These are phyloP conservation scores for Drosophila dives DNA, from an alignment of 2,888 invertebrate species.

Conservation along the genomic window DNA sequence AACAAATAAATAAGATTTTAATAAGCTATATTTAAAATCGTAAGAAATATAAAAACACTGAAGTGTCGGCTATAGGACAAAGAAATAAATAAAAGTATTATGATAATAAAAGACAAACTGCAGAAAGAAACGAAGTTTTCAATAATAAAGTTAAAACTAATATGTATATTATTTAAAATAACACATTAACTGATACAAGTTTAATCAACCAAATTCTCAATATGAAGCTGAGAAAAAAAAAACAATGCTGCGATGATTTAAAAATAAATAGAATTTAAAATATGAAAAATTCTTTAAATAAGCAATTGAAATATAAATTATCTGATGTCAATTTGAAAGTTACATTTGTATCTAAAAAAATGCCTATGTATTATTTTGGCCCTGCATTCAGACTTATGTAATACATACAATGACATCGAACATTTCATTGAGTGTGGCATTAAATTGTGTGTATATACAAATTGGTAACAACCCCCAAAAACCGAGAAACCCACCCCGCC, in stretches of 20 bases:
- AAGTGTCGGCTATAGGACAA: not conserved
- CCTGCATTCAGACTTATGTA: slow-evolving; percentile 32
- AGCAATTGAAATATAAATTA: not conserved
- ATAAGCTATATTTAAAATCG: not conserved
- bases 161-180: not conserved
- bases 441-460: slow-evolving; percentile 70
- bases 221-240: not conserved
- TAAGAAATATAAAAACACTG: not conserved
- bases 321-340: not conserved
- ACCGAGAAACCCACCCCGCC: slow-evolving; percentile 52
- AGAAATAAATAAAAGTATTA: not conserved
- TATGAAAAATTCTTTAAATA: not conserved
- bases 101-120: not conserved
- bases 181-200: not conserved
- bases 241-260: not conserved
- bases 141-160: not conserved
- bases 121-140: accelerated
- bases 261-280: not conserved
- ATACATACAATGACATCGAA: slow-evolving; percentile 36
- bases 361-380: not conserved
- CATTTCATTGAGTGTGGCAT: slow-evolving; percentile 60
- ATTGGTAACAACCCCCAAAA: slow-evolving; percentile 63
- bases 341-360: not conserved
- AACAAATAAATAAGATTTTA: not conserved
- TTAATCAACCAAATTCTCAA: accelerated